Evolutionary conservation across 2,888 invertebrate species (phyloP).

Genomic region (Gandaritis pyraliata): DNA sequence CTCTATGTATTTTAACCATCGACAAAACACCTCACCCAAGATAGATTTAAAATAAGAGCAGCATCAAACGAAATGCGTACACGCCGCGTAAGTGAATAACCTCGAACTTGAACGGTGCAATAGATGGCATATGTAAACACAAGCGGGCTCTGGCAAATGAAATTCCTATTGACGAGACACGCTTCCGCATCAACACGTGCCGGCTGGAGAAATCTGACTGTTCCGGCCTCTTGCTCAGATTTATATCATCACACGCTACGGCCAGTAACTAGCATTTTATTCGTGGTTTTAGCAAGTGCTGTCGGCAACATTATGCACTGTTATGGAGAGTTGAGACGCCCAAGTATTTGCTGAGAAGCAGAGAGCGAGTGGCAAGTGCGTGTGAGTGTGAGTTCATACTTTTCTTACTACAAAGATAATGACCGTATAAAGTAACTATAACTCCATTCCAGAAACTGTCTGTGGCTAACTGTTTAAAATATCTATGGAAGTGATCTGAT

Average conservation of each 20-base stretch:
- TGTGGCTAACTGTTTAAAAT: constrained; percentile 28
- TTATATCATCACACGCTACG: constrained; percentile 45
- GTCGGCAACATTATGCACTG: not conserved
- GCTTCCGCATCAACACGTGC: constrained; percentile 70
- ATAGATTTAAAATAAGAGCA: constrained; percentile 28
- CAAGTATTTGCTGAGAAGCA: not conserved
- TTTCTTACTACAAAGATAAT: constrained; percentile 42
- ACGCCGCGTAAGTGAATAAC: constrained; percentile 61
- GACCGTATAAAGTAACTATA: constrained; percentile 40
- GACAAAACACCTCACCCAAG: not conserved
- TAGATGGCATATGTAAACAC: constrained; percentile 72
- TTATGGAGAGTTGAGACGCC: not conserved
- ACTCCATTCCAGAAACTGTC: constrained; percentile 11
- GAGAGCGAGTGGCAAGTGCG: not conserved
- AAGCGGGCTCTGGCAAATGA: constrained; percentile 65
- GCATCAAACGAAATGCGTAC: constrained; percentile 26
- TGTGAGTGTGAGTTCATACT: constrained; percentile 24
- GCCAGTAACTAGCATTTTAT: constrained; percentile 44
- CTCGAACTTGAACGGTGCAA: constrained; percentile 77
- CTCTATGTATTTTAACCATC: not conserved
- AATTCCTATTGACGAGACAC: constrained; percentile 67
- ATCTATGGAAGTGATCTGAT: constrained; percentile 32
- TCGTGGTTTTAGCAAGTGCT: not conserved
- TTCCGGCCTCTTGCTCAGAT: constrained; percentile 50
- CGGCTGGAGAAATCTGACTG: constrained; percentile 62